Base-by-base conservation (phyloP, 2,888 invertebrate genomes). In the Apotomis betuletana region DNA sequence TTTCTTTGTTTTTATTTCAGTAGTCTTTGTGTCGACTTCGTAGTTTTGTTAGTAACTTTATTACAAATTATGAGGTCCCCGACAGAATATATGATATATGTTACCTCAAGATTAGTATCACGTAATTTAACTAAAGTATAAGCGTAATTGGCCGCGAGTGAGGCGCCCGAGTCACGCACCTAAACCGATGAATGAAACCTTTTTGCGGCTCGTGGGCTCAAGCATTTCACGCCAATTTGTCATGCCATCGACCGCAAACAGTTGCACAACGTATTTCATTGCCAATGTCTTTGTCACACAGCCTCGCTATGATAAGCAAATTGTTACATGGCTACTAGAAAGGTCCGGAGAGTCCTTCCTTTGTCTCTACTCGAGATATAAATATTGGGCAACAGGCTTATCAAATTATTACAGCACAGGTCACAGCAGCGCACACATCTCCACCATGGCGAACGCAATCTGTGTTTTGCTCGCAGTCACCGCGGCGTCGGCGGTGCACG, bases 301-400 rank as follows among this genome's bases (percentile, higher is more conserved):
- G 90, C 92, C 92, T 93, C 92, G 92, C 86, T 83, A 57, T 87
- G 86, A 87, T 88, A 88, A 87, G 79, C 84, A 83, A 92, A 87
- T 88, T 88, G 90, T 85, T 90, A 91, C 92, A 92, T 88, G 92
- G 92, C 82, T 87, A 89, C 87, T 82, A 87, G 88, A 89, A 87
- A 87, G 87, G 90, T 84, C 12, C 65, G 55, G n/a, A 49, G 46
- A 80, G 89, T 83, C 87, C 86, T 89, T 78, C 79, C 77, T 82
- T 89, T 87, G 87, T 86, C 87, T 88, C 81, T 83, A 83, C 81
- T 76, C 79, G 82, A 79, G 87, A 90, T 93, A 93, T 93, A 93
- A 91, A 92, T 92, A 90, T 92, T 91, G 90, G 81, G 89, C 84
- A 92, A 92, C 84, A 80, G 84, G 85, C 84, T 87, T 85, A 87